A percentile compares a stretch with the other conserved stretches of the same genome.
Evolutionary conservation across 2,113 vertebrate genomes (phyloP).

Genomic region (Girardinichthys multiradiatus): DNA sequence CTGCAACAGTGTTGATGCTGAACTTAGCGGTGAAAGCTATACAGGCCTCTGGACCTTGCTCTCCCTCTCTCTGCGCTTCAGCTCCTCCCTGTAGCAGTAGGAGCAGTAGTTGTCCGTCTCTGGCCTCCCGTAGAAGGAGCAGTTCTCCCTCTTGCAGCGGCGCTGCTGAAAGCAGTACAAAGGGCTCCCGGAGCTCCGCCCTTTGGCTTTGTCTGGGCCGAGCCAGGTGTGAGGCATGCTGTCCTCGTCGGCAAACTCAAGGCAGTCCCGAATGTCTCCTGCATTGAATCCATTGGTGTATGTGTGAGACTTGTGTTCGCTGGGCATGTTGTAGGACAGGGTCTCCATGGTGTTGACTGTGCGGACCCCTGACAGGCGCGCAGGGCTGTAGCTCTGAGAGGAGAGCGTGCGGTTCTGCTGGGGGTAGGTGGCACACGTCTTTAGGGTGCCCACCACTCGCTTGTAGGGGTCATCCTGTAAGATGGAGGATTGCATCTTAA

Average conservation of each 20-base stretch:
- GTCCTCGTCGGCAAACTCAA: slow-evolving; percentile 93
- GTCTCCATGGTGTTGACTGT: slow-evolving; percentile 87
- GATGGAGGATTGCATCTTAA: slow-evolving; percentile 87
- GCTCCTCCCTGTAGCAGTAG: slow-evolving; percentile 97
- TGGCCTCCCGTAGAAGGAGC: slow-evolving; percentile 94
- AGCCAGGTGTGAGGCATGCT: slow-evolving; percentile 84
- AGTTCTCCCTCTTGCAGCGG: slow-evolving; percentile 95
- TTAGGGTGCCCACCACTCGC: slow-evolving; percentile 88
- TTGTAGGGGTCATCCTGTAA: slow-evolving; percentile 89
- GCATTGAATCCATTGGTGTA: slow-evolving; percentile 91
- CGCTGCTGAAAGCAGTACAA: slow-evolving; percentile 91
- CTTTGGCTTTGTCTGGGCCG: slow-evolving; percentile 88
- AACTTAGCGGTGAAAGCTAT: slow-evolving; percentile 64
- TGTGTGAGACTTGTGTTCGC: slow-evolving; percentile 95
- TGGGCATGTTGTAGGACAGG: slow-evolving; percentile 85
- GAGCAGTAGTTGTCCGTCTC: slow-evolving; percentile 98
- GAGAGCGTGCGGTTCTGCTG: slow-evolving; percentile 97
- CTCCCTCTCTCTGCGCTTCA: slow-evolving; percentile 89
- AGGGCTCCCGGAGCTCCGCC: slow-evolving; percentile 84
- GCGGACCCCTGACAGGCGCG: slow-evolving; percentile 87
- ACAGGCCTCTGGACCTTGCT: slow-evolving; percentile 72
- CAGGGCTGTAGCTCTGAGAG: slow-evolving; percentile 95
- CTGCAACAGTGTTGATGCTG: slow-evolving; percentile 58
- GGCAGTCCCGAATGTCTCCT: slow-evolving; percentile 86
- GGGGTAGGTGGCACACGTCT: slow-evolving; percentile 96